Conservation (phyloP, 2,888 invertebrate species). For the Aphidius colemani region DNA sequence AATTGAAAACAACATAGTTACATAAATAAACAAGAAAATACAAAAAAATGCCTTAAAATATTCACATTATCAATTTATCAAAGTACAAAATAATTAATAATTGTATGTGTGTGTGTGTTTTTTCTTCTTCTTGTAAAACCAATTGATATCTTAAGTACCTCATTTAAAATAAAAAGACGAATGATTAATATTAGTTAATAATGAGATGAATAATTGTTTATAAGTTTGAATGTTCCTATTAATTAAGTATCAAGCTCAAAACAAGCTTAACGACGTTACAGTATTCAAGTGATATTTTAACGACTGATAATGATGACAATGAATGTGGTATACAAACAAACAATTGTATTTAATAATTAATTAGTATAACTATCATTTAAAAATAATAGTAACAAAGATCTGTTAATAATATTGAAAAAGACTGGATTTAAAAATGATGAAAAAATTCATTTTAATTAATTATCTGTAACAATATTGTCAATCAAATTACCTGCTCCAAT, state of each 20-base stretch:
- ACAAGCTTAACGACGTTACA: conserved; percentile 12
- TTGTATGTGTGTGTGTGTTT: background rate
- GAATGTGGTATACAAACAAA: no score
- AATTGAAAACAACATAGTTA: no score
- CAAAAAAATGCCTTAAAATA: no score
- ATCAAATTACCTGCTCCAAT: conserved; percentile 21
- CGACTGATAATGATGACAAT: no score
- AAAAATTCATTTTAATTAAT: conserved; percentile 25
- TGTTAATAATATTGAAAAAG: background rate
- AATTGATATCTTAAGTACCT: background rate
- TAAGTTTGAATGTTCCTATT: conserved; percentile 36
- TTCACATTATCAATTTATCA: background rate
- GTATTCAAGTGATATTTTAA: conserved; percentile 25
- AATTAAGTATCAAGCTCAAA: conserved; percentile 31
- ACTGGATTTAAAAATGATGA: background rate
- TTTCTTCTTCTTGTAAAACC: background rate
- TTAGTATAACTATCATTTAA: background rate
- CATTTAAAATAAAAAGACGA: background rate
- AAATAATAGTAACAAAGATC: conserved; percentile 11
- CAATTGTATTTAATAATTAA: no score
- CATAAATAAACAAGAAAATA: no score
- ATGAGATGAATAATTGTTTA: background rate
- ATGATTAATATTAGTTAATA: background rate
- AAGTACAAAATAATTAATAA: conserved; percentile 17
- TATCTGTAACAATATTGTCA: conserved; percentile 24